Percentiles rank a stretch among this genome's conserved stretches.
phyloP scores from a whole-genome alignment of 2,113 vertebrate genomes.

The Pelmatolapia mariae region DNA sequence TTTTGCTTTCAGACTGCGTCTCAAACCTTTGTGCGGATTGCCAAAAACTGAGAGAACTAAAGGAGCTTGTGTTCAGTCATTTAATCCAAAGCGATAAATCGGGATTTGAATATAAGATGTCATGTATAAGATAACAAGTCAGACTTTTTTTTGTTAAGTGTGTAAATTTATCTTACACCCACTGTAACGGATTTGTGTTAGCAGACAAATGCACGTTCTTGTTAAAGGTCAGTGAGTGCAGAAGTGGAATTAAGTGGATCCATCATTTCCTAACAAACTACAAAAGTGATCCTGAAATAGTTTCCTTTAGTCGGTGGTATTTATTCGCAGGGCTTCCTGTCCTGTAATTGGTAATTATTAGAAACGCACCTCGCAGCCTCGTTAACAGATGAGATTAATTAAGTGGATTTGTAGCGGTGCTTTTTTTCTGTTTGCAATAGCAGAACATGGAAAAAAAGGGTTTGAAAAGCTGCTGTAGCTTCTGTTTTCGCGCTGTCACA shows the following conservation, averaged over 20 bases:
- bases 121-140: background rate
- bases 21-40: background rate
- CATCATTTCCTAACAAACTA: background rate
- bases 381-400: background rate
- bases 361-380: background rate
- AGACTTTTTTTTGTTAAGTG: background rate
- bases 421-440: background rate
- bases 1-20: background rate
- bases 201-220: background rate
- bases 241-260: background rate
- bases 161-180: background rate
- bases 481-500: rapidly evolving
- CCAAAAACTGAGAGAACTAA: rapidly evolving
- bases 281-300: background rate
- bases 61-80: background rate
- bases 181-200: background rate
- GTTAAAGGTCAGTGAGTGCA: background rate
- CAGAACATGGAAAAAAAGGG: rapidly evolving
- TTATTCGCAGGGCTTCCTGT: background rate
- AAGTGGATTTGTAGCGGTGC: background rate
- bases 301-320: background rate
- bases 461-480: background rate
- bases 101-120: background rate
- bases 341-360: background rate
- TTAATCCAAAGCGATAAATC: background rate